phyloP scores from a whole-genome alignment of 2,888 invertebrate genomes.

The Pedicia rivosa region DNA sequence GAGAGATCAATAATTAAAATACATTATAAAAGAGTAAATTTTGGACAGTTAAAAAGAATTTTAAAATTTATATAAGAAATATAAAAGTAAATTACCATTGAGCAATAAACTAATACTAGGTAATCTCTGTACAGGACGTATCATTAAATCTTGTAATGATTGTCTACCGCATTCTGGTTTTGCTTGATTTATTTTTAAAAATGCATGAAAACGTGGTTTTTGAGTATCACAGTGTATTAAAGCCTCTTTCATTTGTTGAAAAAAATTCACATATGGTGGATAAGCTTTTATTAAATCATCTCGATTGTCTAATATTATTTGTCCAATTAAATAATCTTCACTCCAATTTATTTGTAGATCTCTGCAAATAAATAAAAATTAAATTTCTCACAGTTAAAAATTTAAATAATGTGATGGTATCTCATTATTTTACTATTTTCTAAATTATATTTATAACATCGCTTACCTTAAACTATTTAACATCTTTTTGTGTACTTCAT shows the following conservation, averaged over 20 bases:
- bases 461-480: conserved; percentile 35
- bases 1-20: too few relatives aligned
- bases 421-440: neutral
- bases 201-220: conserved; percentile 95
- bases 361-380: conserved; percentile 12
- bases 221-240: conserved; percentile 77
- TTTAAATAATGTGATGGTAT: neutral
- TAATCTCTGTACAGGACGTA: conserved; percentile 93
- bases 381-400: neutral
- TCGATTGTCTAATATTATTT: conserved; percentile 74
- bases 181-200: conserved; percentile 87
- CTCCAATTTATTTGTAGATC: conserved; percentile 49
- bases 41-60: too few relatives aligned
- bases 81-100: conserved; percentile 47
- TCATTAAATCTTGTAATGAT: conserved; percentile 87
- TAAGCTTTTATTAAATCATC: conserved; percentile 85
- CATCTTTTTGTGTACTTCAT: conserved; percentile 76
- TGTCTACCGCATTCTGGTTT: conserved; percentile 94
- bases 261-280: conserved; percentile 96
- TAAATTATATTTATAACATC: neutral
- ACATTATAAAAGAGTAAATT: too few relatives aligned
- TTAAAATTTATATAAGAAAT: neutral
- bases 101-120: conserved; percentile 91
- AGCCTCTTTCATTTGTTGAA: conserved; percentile 92
- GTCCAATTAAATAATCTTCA: conserved; percentile 76